A percentile compares a stretch with the other conserved stretches of the same genome.
Evolutionary conservation across 2,113 vertebrate species (phyloP).

Genomic region (Campylomormyrus numenius): DNA sequence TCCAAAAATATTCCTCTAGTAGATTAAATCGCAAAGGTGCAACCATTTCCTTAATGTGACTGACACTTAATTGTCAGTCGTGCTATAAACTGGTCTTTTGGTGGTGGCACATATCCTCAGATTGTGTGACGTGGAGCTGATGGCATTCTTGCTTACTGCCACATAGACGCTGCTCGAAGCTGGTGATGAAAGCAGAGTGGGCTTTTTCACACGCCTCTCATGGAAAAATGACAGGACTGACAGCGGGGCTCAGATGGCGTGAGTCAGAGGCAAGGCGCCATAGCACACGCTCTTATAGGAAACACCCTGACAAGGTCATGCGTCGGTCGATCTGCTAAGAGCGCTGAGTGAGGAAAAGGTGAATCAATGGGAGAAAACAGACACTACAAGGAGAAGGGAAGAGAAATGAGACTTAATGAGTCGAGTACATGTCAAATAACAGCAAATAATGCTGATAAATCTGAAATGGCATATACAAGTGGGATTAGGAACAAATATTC

Average conservation of each 20-base stretch:
- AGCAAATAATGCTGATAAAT: neutral
- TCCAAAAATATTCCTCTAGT: neutral
- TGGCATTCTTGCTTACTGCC: neutral
- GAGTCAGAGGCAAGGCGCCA: neutral
- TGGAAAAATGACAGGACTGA: neutral
- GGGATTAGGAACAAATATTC: neutral
- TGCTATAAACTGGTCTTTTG: neutral
- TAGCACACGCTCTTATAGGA: neutral
- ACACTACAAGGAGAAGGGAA: neutral
- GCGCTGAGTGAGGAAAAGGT: neutral
- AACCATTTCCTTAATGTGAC: neutral
- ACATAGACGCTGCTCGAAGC: neutral
- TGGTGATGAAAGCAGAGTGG: neutral
- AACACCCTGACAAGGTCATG: conserved; percentile 14
- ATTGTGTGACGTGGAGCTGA: neutral
- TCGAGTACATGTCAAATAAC: neutral
- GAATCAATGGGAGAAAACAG: neutral
- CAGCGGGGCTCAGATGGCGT: neutral
- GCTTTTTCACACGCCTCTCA: neutral
- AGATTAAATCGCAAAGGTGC: neutral
- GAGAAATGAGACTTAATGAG: neutral
- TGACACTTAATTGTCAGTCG: neutral
- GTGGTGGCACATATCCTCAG: neutral
- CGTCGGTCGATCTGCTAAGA: neutral
- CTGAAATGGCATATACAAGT: neutral